These are phyloP conservation scores for Pogona vitticeps DNA, from an alignment of 2,113 vertebrate species.

Conservation along the genomic window DNA sequence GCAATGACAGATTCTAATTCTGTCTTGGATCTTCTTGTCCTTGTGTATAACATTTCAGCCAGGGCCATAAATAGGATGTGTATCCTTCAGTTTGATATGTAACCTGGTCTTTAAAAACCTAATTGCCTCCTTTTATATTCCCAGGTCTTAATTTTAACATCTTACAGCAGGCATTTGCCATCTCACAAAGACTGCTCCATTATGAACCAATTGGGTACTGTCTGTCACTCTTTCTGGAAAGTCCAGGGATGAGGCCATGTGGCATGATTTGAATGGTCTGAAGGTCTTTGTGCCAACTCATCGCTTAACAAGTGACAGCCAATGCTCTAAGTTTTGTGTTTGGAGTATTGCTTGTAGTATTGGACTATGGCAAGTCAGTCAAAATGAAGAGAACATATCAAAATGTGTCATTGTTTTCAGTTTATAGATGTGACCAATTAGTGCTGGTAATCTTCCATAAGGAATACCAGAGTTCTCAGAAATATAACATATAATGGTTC, in stretches of 20 bases:
- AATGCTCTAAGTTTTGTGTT: background rate
- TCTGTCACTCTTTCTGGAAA: background rate
- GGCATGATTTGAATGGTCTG: background rate
- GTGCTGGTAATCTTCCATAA: background rate
- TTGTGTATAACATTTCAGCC: slow-evolving; percentile 47
- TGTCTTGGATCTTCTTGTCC: slow-evolving; percentile 23
- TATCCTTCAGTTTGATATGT: slow-evolving; percentile 1
- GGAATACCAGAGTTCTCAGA: slow-evolving; percentile 9
- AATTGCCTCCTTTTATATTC: background rate
- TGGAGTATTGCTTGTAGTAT: background rate
- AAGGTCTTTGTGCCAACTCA: slow-evolving; percentile 14
- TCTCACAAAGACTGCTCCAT: slow-evolving; percentile 2
- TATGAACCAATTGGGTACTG: background rate
- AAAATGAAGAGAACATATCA: background rate
- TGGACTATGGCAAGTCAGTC: background rate
- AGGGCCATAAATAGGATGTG: slow-evolving; percentile 14
- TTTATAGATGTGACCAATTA: background rate
- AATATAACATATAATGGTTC: background rate
- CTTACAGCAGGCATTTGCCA: rapidly evolving
- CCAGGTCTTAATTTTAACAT: slow-evolving; percentile 30
- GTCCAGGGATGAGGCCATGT: background rate
- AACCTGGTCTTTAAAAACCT: background rate
- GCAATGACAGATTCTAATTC: background rate
- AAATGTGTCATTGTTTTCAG: background rate
- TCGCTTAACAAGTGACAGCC: background rate